These are phyloP conservation scores for Saguinus midas DNA, from an alignment of 2,113 vertebrate genomes.

Conservation along the genomic window DNA sequence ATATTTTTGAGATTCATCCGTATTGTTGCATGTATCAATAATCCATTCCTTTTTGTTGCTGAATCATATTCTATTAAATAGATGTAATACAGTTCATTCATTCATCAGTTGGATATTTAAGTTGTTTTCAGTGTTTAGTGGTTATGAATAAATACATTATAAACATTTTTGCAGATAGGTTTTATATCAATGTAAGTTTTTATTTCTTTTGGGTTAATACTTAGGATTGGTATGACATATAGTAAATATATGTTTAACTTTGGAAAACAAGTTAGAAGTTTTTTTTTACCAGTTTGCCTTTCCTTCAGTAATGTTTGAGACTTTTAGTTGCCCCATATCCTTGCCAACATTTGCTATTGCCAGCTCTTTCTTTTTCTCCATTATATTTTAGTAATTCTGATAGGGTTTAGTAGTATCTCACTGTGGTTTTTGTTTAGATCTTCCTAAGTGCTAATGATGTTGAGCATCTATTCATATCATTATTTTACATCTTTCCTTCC, in stretches of 20 bases:
- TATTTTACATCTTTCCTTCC: not conserved
- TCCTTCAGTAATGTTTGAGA: not conserved
- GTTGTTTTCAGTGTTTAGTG: slow-evolving; percentile 1
- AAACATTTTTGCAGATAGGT: not conserved
- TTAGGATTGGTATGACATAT: not conserved
- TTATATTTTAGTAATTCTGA: not conserved
- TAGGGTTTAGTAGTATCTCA: not conserved
- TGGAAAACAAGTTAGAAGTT: not conserved
- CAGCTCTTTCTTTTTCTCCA: not conserved
- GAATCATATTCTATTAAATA: not conserved
- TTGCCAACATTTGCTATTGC: not conserved
- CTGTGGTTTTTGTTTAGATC: slow-evolving; percentile 8
- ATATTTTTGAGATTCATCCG: not conserved
- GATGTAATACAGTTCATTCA: not conserved
- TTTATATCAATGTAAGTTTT: slow-evolving; percentile 22
- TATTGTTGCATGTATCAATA: not conserved
- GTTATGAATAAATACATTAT: slow-evolving; percentile 8
- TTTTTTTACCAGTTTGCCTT: not conserved
- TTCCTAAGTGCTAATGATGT: not conserved
- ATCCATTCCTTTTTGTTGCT: slow-evolving; percentile 4
- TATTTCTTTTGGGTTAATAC: slow-evolving; percentile 10
- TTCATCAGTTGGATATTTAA: not conserved
- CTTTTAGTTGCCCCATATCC: not conserved
- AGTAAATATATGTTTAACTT: not conserved
- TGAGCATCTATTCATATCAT: not conserved